These are phyloP conservation scores for Lepidostoma basale DNA, from an alignment of 1,140 invertebrate genomes.

Conservation along the genomic window DNA sequence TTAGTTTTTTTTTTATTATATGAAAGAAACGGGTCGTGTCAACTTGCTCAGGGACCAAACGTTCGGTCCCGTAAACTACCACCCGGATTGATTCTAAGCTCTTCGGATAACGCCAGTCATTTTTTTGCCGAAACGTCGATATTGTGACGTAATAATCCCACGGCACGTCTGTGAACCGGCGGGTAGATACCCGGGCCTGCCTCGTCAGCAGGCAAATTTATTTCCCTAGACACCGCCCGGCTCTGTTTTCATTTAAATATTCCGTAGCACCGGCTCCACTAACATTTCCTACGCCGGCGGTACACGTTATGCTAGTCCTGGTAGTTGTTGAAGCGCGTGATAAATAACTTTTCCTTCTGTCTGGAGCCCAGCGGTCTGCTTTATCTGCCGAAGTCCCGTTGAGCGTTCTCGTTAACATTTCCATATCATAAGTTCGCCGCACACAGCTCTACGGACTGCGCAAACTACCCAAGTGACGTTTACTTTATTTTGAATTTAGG, in stretches of 20 bases:
- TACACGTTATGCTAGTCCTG: conserved; percentile 7
- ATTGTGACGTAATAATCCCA: neutral
- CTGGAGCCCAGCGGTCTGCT: neutral
- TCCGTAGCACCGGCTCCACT: conserved; percentile 28
- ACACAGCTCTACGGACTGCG: too few relatives aligned
- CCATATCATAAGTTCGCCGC: conserved; percentile 1
- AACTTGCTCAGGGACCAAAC: too few relatives aligned
- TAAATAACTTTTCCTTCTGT: conserved; percentile 10
- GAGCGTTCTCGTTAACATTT: conserved; percentile 6
- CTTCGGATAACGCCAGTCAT: too few relatives aligned
- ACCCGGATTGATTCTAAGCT: too few relatives aligned
- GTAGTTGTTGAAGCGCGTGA: conserved; percentile 10
- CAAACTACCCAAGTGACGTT: too few relatives aligned
- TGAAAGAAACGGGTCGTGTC: too few relatives aligned
- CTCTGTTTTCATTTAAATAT: conserved; percentile 46
- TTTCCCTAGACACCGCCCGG: conserved; percentile 42
- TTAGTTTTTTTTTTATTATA: too few relatives aligned
- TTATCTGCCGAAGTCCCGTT: neutral
- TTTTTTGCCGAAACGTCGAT: neutral
- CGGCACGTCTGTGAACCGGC: neutral
- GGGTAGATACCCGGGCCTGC: conserved; percentile 8
- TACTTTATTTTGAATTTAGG: too few relatives aligned
- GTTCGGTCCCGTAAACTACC: too few relatives aligned
- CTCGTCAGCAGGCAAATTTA: conserved; percentile 41
- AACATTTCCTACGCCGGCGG: conserved; percentile 15